These are phyloP conservation scores for Diarsia rubi DNA, from an alignment of 2,888 invertebrate genomes.

Conservation along the genomic window DNA sequence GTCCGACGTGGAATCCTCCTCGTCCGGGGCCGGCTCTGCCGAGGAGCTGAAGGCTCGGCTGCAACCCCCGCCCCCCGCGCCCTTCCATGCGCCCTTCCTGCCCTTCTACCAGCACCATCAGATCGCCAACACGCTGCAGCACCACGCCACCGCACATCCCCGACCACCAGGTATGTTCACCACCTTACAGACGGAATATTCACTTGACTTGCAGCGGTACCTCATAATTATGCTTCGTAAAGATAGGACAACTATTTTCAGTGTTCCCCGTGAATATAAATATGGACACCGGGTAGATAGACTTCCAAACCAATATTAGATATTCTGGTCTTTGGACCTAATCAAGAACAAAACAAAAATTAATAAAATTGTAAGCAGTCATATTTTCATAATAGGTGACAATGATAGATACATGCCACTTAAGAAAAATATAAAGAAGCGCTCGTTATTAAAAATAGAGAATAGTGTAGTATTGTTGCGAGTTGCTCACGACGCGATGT, in stretches of 20 bases:
- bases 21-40: conserved; percentile 94
- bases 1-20: conserved; percentile 98
- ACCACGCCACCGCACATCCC: conserved; percentile 88
- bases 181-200: not conserved
- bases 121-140: conserved; percentile 88
- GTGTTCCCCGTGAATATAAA: not conserved
- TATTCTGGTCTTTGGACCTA: conserved; percentile 1
- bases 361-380: conserved; percentile 13
- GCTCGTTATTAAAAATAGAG: conserved; percentile 68
- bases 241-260: not conserved
- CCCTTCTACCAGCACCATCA: conserved; percentile 93
- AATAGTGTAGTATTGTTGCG: conserved; percentile 64
- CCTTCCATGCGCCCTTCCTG: conserved; percentile 91
- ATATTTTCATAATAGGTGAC: not conserved
- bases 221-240: conserved; percentile 10
- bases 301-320: not conserved
- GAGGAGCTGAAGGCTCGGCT: conserved; percentile 97
- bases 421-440: conserved; percentile 49
- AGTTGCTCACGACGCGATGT: conserved; percentile 38
- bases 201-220: conserved; percentile 17
- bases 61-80: conserved; percentile 92
- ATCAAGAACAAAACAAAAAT: conserved; percentile 26
- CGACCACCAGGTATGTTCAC: conserved; percentile 84
- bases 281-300: not conserved
- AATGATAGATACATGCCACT: conserved; percentile 16